Evolutionary conservation across 2,797 vertebrate genomes (phyloP).

Genomic region (Bufotes viridis): DNA sequence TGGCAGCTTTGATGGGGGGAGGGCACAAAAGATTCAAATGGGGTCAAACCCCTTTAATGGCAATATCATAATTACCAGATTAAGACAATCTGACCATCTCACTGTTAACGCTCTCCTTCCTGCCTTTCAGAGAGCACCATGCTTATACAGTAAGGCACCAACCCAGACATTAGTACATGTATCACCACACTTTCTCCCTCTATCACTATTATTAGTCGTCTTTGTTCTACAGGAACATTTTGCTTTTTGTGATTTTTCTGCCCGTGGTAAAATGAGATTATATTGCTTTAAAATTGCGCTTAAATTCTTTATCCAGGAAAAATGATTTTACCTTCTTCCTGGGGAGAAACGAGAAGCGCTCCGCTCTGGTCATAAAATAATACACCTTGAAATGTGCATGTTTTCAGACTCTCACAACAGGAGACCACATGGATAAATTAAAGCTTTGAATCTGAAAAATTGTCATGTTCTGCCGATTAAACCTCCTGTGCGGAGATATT

Average conservation of each 20-base stretch:
- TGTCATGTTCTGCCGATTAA: conserved; percentile 13
- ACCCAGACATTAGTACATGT: background rate
- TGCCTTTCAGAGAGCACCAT: background rate
- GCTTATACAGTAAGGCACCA: background rate
- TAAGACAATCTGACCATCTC: too few relatives aligned
- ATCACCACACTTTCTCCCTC: background rate
- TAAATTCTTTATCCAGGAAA: conserved; percentile 13
- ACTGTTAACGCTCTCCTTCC: background rate
- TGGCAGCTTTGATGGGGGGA: too few relatives aligned
- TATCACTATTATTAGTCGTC: too few relatives aligned
- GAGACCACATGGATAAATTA: background rate
- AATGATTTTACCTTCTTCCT: conserved; percentile 29
- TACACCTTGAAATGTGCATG: conserved; percentile 22
- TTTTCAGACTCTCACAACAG: conserved; percentile 9
- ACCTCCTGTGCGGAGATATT: background rate
- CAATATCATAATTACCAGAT: too few relatives aligned
- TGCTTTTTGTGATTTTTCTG: background rate
- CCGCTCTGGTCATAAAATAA: conserved; percentile 13
- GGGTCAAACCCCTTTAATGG: too few relatives aligned
- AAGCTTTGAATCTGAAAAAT: conserved; percentile 18
- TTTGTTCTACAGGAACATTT: conserved; percentile 5
- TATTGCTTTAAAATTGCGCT: conserved; percentile 27
- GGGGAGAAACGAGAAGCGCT: background rate
- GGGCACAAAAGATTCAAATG: too few relatives aligned
- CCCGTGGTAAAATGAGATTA: conserved; percentile 1